phyloP scores from a whole-genome alignment of 2,797 vertebrate species.

The Mergus octosetaceus region DNA sequence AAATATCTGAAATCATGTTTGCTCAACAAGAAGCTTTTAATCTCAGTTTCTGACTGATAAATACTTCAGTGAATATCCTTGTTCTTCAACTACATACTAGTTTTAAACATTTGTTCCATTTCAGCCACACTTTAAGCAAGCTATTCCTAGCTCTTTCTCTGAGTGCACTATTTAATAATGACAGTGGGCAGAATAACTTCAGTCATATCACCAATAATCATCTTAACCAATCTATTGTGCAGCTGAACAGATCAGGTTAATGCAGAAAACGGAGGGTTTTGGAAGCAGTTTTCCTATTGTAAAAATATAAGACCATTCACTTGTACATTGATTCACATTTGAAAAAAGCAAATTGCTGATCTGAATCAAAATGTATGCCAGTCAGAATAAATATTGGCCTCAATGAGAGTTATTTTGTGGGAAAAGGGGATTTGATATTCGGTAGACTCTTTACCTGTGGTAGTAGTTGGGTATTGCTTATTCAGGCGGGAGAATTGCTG shows the following conservation, averaged over 20 bases:
- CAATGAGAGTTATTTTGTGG: constrained; percentile 17
- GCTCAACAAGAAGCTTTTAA: not conserved
- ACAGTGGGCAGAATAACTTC: not conserved
- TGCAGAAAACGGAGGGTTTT: not conserved
- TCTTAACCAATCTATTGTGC: not conserved
- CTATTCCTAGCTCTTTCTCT: not conserved
- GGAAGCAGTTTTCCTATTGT: not conserved
- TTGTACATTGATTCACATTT: not conserved
- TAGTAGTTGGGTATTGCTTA: constrained; percentile 47
- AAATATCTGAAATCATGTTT: not conserved
- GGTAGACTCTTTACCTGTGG: constrained; percentile 11
- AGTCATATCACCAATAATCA: not conserved
- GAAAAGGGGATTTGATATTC: constrained; percentile 43
- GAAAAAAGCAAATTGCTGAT: not conserved
- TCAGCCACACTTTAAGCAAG: not conserved
- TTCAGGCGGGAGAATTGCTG: constrained; percentile 43
- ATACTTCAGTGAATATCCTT: not conserved
- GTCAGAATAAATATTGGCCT: constrained; percentile 23
- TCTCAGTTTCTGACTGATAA: not conserved
- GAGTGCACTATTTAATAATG: not conserved
- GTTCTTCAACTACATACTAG: not conserved
- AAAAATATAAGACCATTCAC: not conserved
- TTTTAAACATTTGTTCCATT: not conserved
- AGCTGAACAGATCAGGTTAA: not conserved
- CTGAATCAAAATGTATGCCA: constrained; percentile 15